Conservation (phyloP, 2,888 invertebrate genomes). For the Nomada goodeniana region DNA sequence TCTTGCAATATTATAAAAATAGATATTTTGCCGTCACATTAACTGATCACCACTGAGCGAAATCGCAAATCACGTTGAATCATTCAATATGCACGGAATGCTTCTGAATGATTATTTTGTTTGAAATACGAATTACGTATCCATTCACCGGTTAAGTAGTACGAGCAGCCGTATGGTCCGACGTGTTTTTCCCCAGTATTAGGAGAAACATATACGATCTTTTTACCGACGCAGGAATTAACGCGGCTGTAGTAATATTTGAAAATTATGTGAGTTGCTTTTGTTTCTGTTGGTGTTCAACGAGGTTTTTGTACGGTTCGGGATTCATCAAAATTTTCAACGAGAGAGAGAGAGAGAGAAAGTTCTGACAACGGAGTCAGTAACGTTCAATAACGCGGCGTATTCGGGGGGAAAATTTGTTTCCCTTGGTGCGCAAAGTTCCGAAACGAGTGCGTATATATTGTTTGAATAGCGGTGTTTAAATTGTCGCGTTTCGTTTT, state of each 20-base stretch:
- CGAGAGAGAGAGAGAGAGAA: conserved; percentile 1
- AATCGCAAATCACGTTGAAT: too few relatives aligned
- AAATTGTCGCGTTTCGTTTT: conserved; percentile 39
- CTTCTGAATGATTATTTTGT: too few relatives aligned
- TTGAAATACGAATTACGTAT: too few relatives aligned
- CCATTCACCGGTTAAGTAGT: too few relatives aligned
- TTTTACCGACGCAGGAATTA: background rate
- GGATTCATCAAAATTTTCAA: conserved; percentile 43
- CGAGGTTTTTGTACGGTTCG: background rate
- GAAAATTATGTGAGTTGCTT: background rate
- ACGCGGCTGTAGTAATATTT: background rate
- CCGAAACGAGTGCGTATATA: conserved; percentile 7
- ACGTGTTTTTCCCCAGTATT: too few relatives aligned
- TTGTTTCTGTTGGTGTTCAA: conserved; percentile 14
- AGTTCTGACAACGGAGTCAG: conserved; percentile 25
- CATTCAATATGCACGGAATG: too few relatives aligned
- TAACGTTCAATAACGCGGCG: conserved; percentile 32
- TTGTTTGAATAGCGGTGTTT: conserved; percentile 35
- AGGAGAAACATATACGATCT: too few relatives aligned
- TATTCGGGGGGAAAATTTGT: conserved; percentile 53
- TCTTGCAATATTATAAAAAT: too few relatives aligned
- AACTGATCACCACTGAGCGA: too few relatives aligned
- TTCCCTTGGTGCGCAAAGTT: conserved; percentile 35
- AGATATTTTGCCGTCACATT: too few relatives aligned
- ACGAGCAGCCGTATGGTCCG: too few relatives aligned